These are phyloP conservation scores for Diabrotica balteata DNA, from an alignment of 2,888 invertebrate genomes.

Conservation along the genomic window DNA sequence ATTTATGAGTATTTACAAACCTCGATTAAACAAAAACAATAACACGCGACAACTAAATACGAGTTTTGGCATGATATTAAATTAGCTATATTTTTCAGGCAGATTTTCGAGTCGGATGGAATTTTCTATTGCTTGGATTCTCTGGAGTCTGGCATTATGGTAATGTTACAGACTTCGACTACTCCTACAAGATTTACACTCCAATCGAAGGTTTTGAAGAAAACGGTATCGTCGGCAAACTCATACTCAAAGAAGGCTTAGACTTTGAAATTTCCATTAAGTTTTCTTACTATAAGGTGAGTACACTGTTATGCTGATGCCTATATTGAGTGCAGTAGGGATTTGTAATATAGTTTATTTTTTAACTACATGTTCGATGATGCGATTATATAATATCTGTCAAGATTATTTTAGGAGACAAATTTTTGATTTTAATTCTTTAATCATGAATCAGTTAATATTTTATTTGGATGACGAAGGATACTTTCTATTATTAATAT, in stretches of 20 bases:
- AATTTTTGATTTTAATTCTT: neutral
- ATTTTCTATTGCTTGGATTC: slow-evolving; percentile 76
- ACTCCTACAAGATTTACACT: slow-evolving; percentile 78
- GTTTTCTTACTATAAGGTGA: slow-evolving; percentile 71
- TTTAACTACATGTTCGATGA: slow-evolving; percentile 9
- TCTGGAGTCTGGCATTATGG: slow-evolving; percentile 79
- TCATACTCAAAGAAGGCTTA: slow-evolving; percentile 69
- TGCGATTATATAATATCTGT: neutral
- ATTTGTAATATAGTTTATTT: slow-evolving; percentile 50
- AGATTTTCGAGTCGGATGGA: slow-evolving; percentile 80
- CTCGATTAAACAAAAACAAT: slow-evolving; percentile 16
- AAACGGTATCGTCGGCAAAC: slow-evolving; percentile 77
- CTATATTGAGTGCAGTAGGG: slow-evolving; percentile 40
- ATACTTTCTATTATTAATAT: too few relatives aligned
- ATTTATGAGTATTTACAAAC: neutral
- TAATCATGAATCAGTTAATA: neutral
- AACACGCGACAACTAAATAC: neutral
- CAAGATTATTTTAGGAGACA: neutral
- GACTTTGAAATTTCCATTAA: slow-evolving; percentile 75
- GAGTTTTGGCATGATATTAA: too few relatives aligned
- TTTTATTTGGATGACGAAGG: neutral
- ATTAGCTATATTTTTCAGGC: slow-evolving; percentile 60
- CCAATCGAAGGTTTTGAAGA: slow-evolving; percentile 81
- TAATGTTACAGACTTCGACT: slow-evolving; percentile 75
- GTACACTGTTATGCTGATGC: slow-evolving; percentile 39